Evolutionary conservation across 2,113 vertebrate species (phyloP), one percentile per base, ranked within the genome.

Genomic region (Indicator maculatus): DNA sequence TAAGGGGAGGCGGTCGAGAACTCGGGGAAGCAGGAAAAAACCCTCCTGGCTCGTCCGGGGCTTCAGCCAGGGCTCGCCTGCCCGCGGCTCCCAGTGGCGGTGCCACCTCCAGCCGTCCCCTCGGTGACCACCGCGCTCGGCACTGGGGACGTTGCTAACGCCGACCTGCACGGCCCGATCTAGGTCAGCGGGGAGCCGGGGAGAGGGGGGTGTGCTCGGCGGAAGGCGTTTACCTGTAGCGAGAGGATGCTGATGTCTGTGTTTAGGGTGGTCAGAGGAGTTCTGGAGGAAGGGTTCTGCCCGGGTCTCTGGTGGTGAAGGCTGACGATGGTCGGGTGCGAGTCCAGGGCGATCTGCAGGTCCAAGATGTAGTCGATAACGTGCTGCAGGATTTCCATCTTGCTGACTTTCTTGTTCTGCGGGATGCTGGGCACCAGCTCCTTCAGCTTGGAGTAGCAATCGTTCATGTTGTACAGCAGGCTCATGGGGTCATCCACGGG

Each of bases 301-400:
- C 96, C 97, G 5, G 97, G 96, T 38, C 98, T 86, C 97, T 97
- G 98, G 96, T 99, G 99, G 96, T 99, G 99, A 81, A 99, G 98
- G 94, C 97, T 98, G 96, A 98, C 99, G 36, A 99, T 98, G 44
- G 96, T 98, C 93, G 99, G 98, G 95, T 99, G 99, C 50, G 99
- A 99, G 97, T 99, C 99, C 93, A 99, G 97, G 63, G 99, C 99
- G 93, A 99, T 98, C 98, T 99, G 99, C 98, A 99, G 98, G 98
- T 99, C 99, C 98, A 99, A 97, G 94, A 99, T 99, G 98, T 99
- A 99, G 95, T 99, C 99, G 96, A 99, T 99, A 95, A 99, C 99
- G 95, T 99, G 99, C 98, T 99, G 99, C 97, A 99, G 97, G 98
- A 99, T 99, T 98, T 99, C 99, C 99, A 99, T 99, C 98, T 99